Evolutionary conservation across 2,797 vertebrate species (phyloP).

Genomic region (Sebastes paucispinis): DNA sequence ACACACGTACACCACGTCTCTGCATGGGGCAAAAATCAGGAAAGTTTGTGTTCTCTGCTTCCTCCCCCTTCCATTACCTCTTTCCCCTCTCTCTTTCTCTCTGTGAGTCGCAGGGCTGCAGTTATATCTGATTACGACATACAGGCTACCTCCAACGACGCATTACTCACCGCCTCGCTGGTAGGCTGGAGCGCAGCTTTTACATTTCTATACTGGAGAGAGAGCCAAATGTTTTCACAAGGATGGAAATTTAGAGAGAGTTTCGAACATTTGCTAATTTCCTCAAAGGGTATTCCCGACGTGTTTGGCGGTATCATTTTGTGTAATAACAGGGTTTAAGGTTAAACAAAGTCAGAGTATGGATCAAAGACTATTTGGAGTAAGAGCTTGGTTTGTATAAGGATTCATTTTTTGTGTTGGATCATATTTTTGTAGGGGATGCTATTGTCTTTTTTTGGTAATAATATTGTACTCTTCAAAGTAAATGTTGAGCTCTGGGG

Average conservation of each 20-base stretch:
- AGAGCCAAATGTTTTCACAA: conserved; percentile 49
- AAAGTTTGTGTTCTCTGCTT: conserved; percentile 45
- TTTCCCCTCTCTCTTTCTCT: conserved; percentile 15
- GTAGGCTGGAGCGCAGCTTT: conserved; percentile 35
- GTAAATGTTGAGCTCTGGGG: neutral
- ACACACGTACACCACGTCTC: conserved; percentile 30
- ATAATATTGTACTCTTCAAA: neutral
- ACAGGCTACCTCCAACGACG: conserved; percentile 79
- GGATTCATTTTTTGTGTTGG: neutral
- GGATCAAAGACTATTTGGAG: neutral
- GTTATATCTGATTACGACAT: conserved; percentile 80
- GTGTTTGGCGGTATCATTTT: neutral
- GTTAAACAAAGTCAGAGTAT: neutral
- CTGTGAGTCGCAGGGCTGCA: conserved; percentile 69
- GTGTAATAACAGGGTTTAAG: neutral
- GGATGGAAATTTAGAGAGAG: conserved; percentile 22
- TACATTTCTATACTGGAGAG: conserved; percentile 28
- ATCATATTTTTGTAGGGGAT: neutral
- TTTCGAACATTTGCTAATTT: conserved; percentile 10
- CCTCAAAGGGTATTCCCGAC: neutral
- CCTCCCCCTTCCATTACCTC: conserved; percentile 36
- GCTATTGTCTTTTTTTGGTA: too few relatives aligned
- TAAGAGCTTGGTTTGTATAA: neutral
- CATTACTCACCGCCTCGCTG: conserved; percentile 82
- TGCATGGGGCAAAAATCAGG: conserved; percentile 66